Conservation (phyloP, 1,140 invertebrate species). For the Teleopsis dalmanni region DNA sequence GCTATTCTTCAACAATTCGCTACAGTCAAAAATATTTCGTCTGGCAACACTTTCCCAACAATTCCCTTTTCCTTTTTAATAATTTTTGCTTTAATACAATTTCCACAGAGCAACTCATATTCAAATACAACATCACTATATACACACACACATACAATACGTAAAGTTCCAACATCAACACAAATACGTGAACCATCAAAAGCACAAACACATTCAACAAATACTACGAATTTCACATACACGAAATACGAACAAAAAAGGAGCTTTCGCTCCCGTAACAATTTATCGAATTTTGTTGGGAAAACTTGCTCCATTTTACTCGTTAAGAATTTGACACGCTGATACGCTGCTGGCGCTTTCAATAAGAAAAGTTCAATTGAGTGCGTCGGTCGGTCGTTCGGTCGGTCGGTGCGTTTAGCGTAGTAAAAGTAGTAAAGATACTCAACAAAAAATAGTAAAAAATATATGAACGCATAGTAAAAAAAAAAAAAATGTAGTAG, state of each 20-base stretch:
- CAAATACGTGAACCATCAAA: not conserved
- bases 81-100: no score
- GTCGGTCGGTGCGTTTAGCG: constrained; percentile 1
- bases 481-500: no score
- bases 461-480: no score
- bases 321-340: constrained; percentile 6
- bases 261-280: constrained; percentile 2
- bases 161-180: no score
- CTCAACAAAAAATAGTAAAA: not conserved
- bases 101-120: no score
- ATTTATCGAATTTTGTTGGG: not conserved
- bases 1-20: no score
- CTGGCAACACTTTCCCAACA: no score
- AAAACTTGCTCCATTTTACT: constrained; percentile 8
- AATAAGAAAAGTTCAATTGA: constrained; percentile 42
- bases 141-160: no score
- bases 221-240: not conserved
- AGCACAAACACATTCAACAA: not conserved
- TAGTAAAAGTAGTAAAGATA: constrained; percentile 4
- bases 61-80: no score
- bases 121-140: no score
- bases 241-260: not conserved
- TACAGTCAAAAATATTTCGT: no score
- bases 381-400: constrained; percentile 30
- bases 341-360: constrained; percentile 20